Evolutionary conservation across 92 coral and sea anemone genomes (phyloP).

Genomic region (Porites rus): DNA sequence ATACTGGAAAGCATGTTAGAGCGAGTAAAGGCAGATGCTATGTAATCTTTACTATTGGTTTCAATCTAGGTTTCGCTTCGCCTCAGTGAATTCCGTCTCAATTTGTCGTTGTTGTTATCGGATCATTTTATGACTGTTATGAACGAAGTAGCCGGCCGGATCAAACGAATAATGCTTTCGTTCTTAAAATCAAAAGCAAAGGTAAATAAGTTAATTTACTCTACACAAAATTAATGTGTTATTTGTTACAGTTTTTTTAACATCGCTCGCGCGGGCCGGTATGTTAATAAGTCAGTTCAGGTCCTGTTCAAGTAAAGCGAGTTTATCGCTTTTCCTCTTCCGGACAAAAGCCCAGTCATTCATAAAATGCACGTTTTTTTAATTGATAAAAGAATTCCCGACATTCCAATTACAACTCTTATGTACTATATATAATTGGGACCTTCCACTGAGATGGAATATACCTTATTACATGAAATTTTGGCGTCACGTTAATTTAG

Average conservation of each 20-base stretch:
- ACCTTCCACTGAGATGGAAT: too few species aligned
- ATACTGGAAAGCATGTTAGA: neutral
- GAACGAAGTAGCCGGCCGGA: neutral
- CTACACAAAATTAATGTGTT: neutral
- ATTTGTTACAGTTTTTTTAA: neutral
- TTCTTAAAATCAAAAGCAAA: slow-evolving; percentile 32
- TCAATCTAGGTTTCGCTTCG: neutral
- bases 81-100: neutral
- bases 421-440: too few species aligned
- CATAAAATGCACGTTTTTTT: slow-evolving; percentile 1
- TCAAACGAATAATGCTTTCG: slow-evolving; percentile 10
- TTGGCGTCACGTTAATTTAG: too few species aligned
- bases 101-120: neutral
- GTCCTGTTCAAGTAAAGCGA: neutral
- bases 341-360: neutral
- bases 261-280: neutral
- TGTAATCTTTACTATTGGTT: neutral
- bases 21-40: slow-evolving; percentile 20
- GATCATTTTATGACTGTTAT: neutral
- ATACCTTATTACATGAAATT: too few species aligned
- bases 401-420: neutral
- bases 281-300: neutral
- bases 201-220: slow-evolving; percentile 16
- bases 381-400: neutral
- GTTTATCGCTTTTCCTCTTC: slow-evolving; percentile 13